These are phyloP conservation scores for Homalodisca vitripennis DNA, from an alignment of 1,140 invertebrate genomes.

Conservation along the genomic window DNA sequence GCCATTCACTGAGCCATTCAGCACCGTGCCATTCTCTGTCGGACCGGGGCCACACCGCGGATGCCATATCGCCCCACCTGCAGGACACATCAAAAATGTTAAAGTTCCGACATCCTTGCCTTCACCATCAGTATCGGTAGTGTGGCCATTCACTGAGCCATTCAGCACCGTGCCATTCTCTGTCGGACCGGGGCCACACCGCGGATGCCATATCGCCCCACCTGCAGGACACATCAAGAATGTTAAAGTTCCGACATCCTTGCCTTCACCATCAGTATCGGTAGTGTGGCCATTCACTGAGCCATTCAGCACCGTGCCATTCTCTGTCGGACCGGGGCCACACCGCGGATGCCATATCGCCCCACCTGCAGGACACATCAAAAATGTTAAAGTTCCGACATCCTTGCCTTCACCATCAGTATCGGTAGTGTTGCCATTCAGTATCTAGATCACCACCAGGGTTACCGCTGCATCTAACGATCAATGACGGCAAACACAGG, in stretches of 20 bases:
- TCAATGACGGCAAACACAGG: no score
- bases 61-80: constrained; percentile 89
- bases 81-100: no score
- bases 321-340: constrained; percentile 84
- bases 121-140: constrained; percentile 56
- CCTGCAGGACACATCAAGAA: no score
- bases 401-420: no score
- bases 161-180: constrained; percentile 59
- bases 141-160: constrained; percentile 56
- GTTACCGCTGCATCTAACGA: no score
- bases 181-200: constrained; percentile 89
- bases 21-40: constrained; percentile 61
- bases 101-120: constrained; percentile 51
- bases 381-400: no score
- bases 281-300: constrained; percentile 57
- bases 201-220: constrained; percentile 93
- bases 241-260: constrained; percentile 59
- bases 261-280: constrained; percentile 52
- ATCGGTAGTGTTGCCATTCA: no score
- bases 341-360: constrained; percentile 97
- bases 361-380: no score
- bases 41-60: constrained; percentile 92
- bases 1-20: constrained; percentile 55
- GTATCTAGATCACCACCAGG: no score
- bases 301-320: constrained; percentile 57